Conservation (phyloP, 2,113 vertebrate genomes). For the Syrrhaptes paradoxus region DNA sequence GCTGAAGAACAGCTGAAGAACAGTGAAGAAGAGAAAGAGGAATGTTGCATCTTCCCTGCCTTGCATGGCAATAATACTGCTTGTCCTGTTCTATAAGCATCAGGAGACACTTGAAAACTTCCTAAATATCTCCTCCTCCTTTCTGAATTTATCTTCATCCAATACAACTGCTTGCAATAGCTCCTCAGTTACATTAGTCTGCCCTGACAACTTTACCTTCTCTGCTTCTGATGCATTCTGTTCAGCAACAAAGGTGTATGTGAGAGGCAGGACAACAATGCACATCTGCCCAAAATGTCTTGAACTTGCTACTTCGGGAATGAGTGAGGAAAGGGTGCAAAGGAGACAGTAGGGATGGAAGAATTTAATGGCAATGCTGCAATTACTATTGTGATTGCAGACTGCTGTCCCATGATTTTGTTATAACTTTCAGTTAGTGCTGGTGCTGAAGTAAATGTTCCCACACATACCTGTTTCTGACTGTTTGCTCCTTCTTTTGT, state of each 20-base stretch:
- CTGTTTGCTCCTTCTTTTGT: neutral
- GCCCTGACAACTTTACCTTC: neutral
- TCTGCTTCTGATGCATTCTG: neutral
- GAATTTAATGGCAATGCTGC: neutral
- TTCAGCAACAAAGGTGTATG: neutral
- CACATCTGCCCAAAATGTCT: neutral
- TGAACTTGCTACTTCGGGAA: neutral
- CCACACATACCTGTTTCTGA: neutral
- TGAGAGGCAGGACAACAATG: neutral
- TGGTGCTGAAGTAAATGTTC: neutral
- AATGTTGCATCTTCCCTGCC: accelerated
- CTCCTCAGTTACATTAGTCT: neutral
- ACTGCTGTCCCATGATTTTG: neutral
- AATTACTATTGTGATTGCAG: neutral
- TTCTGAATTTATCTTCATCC: neutral
- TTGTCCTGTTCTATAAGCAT: neutral
- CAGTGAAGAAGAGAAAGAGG: neutral
- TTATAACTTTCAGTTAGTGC: neutral
- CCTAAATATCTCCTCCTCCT: neutral
- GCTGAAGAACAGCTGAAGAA: neutral
- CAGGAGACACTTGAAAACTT: neutral
- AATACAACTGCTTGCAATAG: neutral
- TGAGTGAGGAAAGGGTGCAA: neutral
- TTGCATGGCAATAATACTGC: neutral
- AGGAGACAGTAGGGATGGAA: neutral